A percentile compares a stretch with the other conserved stretches of the same genome.
phyloP scores from a whole-genome alignment of 2,113 vertebrate genomes.

The Vidua chalybeata region DNA sequence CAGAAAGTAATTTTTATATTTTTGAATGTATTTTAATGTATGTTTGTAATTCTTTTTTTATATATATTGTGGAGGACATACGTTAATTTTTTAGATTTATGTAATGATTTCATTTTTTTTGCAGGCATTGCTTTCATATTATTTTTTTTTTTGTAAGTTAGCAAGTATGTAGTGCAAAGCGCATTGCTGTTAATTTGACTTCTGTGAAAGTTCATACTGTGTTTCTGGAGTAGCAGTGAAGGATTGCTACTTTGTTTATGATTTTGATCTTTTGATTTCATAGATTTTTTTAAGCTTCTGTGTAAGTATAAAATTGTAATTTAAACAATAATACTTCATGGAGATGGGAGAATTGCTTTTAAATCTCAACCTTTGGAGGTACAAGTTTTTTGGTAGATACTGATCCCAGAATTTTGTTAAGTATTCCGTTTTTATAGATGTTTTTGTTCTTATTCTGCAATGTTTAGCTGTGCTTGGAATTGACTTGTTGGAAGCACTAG shows the following conservation, averaged over 20 bases:
- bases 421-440: neutral
- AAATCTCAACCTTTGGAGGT: neutral
- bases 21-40: neutral
- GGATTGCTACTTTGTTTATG: neutral
- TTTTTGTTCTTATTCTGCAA: neutral
- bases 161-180: neutral
- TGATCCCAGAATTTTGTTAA: neutral
- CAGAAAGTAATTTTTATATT: neutral
- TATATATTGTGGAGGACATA: neutral
- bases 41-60: neutral
- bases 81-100: neutral
- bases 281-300: neutral
- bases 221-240: neutral
- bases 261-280: neutral
- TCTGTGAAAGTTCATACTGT: neutral
- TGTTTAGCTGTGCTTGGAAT: neutral
- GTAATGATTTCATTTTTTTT: neutral
- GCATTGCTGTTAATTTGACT: neutral
- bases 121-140: neutral
- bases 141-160: neutral
- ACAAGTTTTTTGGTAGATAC: neutral
- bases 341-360: neutral
- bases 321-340: neutral
- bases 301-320: neutral
- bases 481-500: conserved; percentile 36